These are phyloP conservation scores for Dysmachus trigonus DNA, from an alignment of 2,888 invertebrate species.

Conservation along the genomic window DNA sequence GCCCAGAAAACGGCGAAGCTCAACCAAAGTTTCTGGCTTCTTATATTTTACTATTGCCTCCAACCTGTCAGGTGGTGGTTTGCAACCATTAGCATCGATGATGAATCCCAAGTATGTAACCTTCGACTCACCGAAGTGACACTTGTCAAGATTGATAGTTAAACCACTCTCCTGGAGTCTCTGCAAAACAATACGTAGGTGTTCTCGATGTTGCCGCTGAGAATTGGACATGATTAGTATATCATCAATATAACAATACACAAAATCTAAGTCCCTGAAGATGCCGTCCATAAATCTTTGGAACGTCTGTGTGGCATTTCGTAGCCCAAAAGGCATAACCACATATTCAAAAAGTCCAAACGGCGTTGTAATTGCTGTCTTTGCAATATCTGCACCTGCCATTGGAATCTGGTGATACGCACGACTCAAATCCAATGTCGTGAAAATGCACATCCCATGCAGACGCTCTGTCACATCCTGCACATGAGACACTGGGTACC, in stretches of 20 bases:
- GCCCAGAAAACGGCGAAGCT: not conserved
- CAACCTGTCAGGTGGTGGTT: not conserved
- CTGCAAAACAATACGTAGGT: not conserved
- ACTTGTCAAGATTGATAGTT: not conserved
- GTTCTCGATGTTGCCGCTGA: conserved; percentile 26
- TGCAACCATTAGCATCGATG: not conserved
- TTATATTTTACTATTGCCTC: not conserved
- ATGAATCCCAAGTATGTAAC: not conserved
- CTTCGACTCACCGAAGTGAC: not conserved
- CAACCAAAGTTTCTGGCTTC: not conserved
- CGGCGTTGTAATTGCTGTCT: conserved; percentile 29
- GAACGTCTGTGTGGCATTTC: conserved; percentile 24
- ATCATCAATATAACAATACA: not conserved
- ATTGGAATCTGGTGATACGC: conserved; percentile 53
- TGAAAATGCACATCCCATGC: conserved; percentile 49
- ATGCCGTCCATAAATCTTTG: not conserved
- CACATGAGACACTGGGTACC: not conserved
- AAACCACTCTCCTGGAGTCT: not conserved
- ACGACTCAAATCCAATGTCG: conserved; percentile 52
- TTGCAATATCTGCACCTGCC: conserved; percentile 12
- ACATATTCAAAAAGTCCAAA: not conserved
- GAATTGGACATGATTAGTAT: not conserved
- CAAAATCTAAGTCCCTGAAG: not conserved
- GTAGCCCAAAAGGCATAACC: not conserved
- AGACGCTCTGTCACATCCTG: not conserved